Conservation (phyloP, 2,888 invertebrate genomes). For the Drosophila fungiperda region DNA sequence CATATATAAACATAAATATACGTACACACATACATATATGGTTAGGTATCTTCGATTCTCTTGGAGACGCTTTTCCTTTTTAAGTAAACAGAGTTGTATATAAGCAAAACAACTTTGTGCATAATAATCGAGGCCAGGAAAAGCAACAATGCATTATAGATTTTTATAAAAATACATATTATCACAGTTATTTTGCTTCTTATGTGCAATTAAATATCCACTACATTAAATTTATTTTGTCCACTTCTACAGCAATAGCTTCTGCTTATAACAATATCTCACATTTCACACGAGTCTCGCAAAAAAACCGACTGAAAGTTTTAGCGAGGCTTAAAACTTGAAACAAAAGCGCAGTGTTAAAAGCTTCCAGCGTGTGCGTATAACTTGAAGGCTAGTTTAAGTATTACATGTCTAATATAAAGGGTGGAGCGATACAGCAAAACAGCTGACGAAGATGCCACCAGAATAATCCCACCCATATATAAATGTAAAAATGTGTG, state of each 20-base stretch:
- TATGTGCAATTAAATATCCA: background rate
- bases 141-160: slow-evolving; percentile 5
- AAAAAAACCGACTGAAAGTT: slow-evolving; percentile 13
- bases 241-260: slow-evolving; percentile 22
- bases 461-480: background rate
- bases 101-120: slow-evolving; percentile 8
- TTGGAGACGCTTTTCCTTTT: slow-evolving; percentile 13
- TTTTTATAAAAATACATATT: slow-evolving; percentile 17
- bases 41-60: background rate
- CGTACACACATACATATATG: background rate
- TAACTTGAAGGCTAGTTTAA: background rate
- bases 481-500: background rate
- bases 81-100: slow-evolving; percentile 1
- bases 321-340: slow-evolving; percentile 32
- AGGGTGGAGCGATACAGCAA: background rate
- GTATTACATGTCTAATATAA: background rate
- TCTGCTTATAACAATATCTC: slow-evolving; percentile 34
- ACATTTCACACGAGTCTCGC: slow-evolving; percentile 39
- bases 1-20: background rate
- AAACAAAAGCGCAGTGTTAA: slow-evolving; percentile 44
- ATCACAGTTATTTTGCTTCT: slow-evolving; percentile 37
- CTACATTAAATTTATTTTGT: background rate
- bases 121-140: background rate
- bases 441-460: background rate
- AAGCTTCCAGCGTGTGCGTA: slow-evolving; percentile 44